Evolutionary conservation across 2,888 invertebrate genomes (phyloP), one percentile per base, ranked within the genome.

Genomic region (Amphimallon solstitiale): DNA sequence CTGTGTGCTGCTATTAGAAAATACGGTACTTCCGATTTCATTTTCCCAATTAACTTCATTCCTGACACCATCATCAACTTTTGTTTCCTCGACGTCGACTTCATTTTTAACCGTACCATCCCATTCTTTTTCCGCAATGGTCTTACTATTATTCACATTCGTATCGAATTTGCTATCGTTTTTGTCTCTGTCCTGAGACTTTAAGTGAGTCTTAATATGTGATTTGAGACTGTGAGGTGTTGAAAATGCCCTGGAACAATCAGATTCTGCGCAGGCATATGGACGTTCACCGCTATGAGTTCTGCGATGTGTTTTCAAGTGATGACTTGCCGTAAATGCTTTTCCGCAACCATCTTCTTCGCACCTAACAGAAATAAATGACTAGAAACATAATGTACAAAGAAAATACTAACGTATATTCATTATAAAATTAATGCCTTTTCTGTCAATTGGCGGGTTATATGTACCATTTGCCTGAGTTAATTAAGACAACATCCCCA

Each of bases 321-420:
- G 97, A 82, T 97, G 97, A 51, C 95, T 95, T 15, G 96, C 95
- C 1, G 94, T 93, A 82, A 97, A 97, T 0, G 95, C 92, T 80
- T 96, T 96, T 40, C 93, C 94, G 80, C 97, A 97, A 3, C 92
- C 93, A 70, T 90, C 88, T 76, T 90, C 90, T 48, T 86, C 85
- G 80, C 96, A 96, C 82, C 95, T 93, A 75, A 38, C 78, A 76
- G 76, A 74, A 72, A 54, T 21, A 38, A 52, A 54, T 12, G 19
- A 43, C 9, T 29, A 29, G 29, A 29, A 3, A 29, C 6, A 29
- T 29, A 29, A 29, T 3, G 5, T 29, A 29, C 29, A 29, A 29
- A 29, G 29, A 5, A 7, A 5, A 1, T 9, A 1, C 29, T 29
- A n/a, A n/a, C n/a, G n/a, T n/a, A n/a, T n/a, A n/a, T n/a, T n/a